A percentile compares a stretch with the other conserved stretches of the same genome.
Evolutionary conservation across 2,888 invertebrate species (phyloP).

Genomic region (Troilus luridus): DNA sequence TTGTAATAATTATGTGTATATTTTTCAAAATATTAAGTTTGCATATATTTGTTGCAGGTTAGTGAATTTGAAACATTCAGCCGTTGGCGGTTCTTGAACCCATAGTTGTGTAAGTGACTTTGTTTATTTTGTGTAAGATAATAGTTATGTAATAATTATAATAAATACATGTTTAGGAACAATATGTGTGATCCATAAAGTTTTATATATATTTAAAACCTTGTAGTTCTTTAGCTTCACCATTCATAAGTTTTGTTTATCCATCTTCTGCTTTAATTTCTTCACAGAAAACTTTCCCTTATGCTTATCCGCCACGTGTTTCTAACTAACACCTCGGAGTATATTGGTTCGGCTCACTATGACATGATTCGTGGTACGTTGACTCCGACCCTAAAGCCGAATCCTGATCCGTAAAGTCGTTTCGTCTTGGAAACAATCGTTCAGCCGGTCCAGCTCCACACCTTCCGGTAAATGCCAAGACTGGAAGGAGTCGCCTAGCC

Average conservation of each 20-base stretch:
- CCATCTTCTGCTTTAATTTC: neutral
- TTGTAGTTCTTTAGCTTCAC: neutral
- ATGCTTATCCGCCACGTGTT: neutral
- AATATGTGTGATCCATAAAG: neutral
- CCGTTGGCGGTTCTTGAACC: neutral
- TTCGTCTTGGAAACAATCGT: neutral
- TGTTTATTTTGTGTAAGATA: neutral
- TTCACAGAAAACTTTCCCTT: neutral
- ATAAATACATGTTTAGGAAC: neutral
- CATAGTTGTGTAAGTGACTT: neutral
- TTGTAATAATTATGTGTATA: too few relatives aligned
- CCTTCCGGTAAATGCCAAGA: slow-evolving; percentile 30
- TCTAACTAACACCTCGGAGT: neutral
- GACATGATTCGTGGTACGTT: neutral
- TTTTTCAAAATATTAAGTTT: neutral
- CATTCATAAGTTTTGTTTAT: neutral
- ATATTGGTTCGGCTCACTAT: neutral
- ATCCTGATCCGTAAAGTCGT: neutral
- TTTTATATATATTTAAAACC: neutral
- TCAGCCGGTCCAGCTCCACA: neutral
- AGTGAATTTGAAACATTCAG: neutral
- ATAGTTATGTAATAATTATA: neutral
- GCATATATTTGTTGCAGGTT: neutral
- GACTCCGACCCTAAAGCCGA: neutral
- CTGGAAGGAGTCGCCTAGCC: slow-evolving; percentile 5